phyloP scores from a whole-genome alignment of 2,888 invertebrate species.

The Caradrina kadenii region DNA sequence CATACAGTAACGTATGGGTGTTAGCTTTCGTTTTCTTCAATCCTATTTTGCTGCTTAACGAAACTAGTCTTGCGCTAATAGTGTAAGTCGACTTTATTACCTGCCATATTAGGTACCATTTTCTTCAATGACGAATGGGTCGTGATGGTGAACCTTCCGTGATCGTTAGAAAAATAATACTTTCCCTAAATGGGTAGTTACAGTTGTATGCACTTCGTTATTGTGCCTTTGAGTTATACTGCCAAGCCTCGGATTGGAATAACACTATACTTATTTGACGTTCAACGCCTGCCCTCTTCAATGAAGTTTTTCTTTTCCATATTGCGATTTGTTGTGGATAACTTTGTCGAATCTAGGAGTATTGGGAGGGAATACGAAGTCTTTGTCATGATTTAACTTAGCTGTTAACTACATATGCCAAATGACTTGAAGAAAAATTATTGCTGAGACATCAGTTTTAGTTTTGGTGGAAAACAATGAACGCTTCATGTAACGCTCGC shows the following conservation, averaged over 20 bases:
- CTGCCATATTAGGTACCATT: not conserved
- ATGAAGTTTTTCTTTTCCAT: not conserved
- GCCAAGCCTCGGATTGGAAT: not conserved
- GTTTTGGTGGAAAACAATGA: too few relatives aligned
- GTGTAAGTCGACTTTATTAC: not conserved
- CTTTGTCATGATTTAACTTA: too few relatives aligned
- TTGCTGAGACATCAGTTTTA: too few relatives aligned
- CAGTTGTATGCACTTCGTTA: not conserved
- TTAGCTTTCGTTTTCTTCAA: slow-evolving; percentile 31
- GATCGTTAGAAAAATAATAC: slow-evolving; percentile 4
- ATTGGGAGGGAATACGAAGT: too few relatives aligned
- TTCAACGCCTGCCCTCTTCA: not conserved
- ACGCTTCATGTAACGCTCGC: too few relatives aligned
- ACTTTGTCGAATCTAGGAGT: too few relatives aligned
- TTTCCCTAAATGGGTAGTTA: slow-evolving; percentile 12
- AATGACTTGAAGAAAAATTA: too few relatives aligned
- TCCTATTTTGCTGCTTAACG: slow-evolving; percentile 9
- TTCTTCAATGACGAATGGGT: not conserved
- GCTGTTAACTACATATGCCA: too few relatives aligned
- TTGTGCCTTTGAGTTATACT: not conserved
- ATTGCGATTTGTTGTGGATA: too few relatives aligned
- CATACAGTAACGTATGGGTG: not conserved
- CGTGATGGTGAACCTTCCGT: not conserved
- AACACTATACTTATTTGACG: not conserved
- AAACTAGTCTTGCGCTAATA: not conserved